Percentiles rank a stretch among this genome's conserved stretches.
Conservation (phyloP, 2,888 invertebrate species). For the Eupelmus urozonus region DNA sequence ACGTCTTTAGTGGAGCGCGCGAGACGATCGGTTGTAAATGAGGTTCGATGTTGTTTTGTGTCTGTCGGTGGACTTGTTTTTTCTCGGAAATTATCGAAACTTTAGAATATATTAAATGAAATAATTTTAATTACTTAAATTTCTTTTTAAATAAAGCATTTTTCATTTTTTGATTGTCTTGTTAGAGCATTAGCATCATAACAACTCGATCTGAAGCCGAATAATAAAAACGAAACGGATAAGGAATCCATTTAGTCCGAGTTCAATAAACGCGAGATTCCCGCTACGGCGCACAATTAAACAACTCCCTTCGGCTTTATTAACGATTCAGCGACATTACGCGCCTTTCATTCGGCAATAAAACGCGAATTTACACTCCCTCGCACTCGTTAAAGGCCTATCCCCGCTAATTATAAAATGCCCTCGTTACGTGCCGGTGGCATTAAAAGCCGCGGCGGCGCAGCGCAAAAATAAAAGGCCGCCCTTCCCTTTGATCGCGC, state of each 20-base stretch:
- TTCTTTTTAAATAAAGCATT: too few relatives aligned
- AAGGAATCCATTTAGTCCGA: neutral
- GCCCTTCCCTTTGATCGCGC: slow-evolving; percentile 45
- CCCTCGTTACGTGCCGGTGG: slow-evolving; percentile 14
- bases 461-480: neutral
- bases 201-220: too few relatives aligned
- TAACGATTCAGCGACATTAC: slow-evolving; percentile 12
- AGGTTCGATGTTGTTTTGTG: too few relatives aligned
- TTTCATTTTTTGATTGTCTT: too few relatives aligned
- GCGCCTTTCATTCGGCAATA: slow-evolving; percentile 32
- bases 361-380: slow-evolving; percentile 46
- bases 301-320: neutral
- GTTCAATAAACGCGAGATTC: slow-evolving; percentile 22
- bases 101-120: too few relatives aligned
- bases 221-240: neutral
- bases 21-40: too few relatives aligned
- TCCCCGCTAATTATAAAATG: slow-evolving; percentile 54
- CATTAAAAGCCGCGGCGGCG: neutral
- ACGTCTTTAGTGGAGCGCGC: too few relatives aligned
- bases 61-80: too few relatives aligned
- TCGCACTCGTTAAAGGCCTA: slow-evolving; percentile 33
- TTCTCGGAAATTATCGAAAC: too few relatives aligned
- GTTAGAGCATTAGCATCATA: too few relatives aligned
- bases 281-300: slow-evolving; percentile 7
- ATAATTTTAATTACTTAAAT: too few relatives aligned